These are phyloP conservation scores for Eupelmus urozonus DNA, from an alignment of 2,888 invertebrate species.

Conservation along the genomic window DNA sequence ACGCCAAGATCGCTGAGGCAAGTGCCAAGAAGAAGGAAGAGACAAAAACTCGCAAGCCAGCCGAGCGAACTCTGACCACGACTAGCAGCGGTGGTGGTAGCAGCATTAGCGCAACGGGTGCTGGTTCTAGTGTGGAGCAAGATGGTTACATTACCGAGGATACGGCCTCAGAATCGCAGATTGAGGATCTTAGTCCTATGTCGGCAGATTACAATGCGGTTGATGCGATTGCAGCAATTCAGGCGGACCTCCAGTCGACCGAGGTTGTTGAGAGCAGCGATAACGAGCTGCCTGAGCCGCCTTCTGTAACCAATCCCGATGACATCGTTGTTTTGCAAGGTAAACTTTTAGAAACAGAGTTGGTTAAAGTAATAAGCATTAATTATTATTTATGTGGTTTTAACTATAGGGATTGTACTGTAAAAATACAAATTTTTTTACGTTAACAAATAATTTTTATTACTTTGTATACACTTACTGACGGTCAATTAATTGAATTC, in stretches of 20 bases:
- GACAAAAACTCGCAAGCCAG: constrained; percentile 69
- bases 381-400: too few relatives aligned
- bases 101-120: constrained; percentile 50
- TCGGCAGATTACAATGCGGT: constrained; percentile 75
- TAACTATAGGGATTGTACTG: too few relatives aligned
- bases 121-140: constrained; percentile 66
- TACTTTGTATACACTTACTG: too few relatives aligned
- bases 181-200: constrained; percentile 74
- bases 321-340: constrained; percentile 70
- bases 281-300: constrained; percentile 63
- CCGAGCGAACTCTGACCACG: constrained; percentile 65
- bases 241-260: constrained; percentile 56
- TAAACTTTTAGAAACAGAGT: too few relatives aligned
- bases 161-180: constrained; percentile 72
- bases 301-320: constrained; percentile 67
- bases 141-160: constrained; percentile 75
- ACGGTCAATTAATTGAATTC: too few relatives aligned
- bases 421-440: too few relatives aligned
- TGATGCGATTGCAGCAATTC: constrained; percentile 69
- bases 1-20: constrained; percentile 78
- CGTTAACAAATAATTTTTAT: too few relatives aligned
- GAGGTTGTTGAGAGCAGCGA: constrained; percentile 69
- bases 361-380: too few relatives aligned
- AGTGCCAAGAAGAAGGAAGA: constrained; percentile 74
- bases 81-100: constrained; percentile 55